phyloP scores from a whole-genome alignment of 1,140 invertebrate species.

The Drosophila kohkoa region DNA sequence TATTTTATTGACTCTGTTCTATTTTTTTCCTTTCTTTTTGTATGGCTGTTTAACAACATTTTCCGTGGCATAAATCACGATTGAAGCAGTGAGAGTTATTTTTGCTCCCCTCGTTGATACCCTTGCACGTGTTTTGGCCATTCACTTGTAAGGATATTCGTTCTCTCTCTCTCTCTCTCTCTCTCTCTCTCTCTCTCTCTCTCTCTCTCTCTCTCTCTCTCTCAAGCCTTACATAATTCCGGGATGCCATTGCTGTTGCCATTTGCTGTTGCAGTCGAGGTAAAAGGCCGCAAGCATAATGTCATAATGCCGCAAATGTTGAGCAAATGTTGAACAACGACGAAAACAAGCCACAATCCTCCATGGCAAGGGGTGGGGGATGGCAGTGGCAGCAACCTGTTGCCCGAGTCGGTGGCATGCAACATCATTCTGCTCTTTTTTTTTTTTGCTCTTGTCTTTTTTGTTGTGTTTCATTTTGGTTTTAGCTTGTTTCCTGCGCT shows the following conservation, averaged over 20 bases:
- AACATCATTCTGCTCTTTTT: slow-evolving; percentile 16
- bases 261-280: background rate
- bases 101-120: too few relatives aligned
- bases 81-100: background rate
- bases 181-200: too few relatives aligned
- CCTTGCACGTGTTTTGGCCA: background rate
- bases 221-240: background rate
- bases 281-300: slow-evolving; percentile 13
- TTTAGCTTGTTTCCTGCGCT: slow-evolving; percentile 43
- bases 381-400: slow-evolving; percentile 57
- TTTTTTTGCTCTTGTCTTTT: slow-evolving; percentile 1
- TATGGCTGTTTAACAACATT: background rate
- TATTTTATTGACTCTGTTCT: background rate
- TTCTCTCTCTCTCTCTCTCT: too few relatives aligned
- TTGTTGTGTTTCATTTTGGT: slow-evolving; percentile 9
- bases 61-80: background rate
- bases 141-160: background rate
- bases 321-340: slow-evolving; percentile 32
- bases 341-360: slow-evolving; percentile 38
- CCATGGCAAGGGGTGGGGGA: slow-evolving; percentile 1
- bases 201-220: too few relatives aligned
- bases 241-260: background rate
- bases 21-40: background rate
- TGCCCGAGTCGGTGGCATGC: slow-evolving; percentile 42
- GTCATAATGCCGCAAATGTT: slow-evolving; percentile 27